Evolutionary conservation across 2,888 invertebrate genomes (phyloP), one percentile per base, ranked within the genome.

Genomic region (Melinaea menophilus): DNA sequence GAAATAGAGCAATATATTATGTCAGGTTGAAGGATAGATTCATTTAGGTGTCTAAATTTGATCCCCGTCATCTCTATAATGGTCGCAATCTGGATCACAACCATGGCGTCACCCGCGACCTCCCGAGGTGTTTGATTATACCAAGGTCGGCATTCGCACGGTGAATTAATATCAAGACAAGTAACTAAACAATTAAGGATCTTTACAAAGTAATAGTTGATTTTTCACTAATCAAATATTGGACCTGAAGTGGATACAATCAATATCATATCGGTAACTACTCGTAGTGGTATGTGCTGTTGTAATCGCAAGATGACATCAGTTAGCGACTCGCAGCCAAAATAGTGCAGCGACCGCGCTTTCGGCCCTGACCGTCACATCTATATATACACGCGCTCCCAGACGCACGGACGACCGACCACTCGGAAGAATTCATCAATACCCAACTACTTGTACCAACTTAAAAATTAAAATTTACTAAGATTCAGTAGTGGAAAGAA

Each of bases 331-430:
- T 69, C 69, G 71, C 70, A 68, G 69, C 69, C 63, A 59, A 65
- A 68, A 64, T 58, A 61, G 69, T 67, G 67, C 69, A 65, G 68
- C 68, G 71, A 64, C 65, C 71, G 66, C 71, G 66, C 58, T 37
- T 68, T 76, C 78, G 74, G 72, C 76, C 79, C 73, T 79, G 85
- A 75, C 72, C 78, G 74, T 80, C 82, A 79, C 66, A 70, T 74
- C 82, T 84, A 85, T 84, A 79, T 78, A 81, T 83, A 83, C 73
- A 84, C 73, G 65, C 73, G 73, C 69, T 66, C 72, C 72, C 70
- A 71, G 70, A 66, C 65, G 67, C 68, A 62, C 68, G 65, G 64
- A 63, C 62, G 65, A 41, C 41, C 7, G 7, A 4, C 41, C 3
- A 9, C 41, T 41, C 7, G 41, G 9, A 41, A 41, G 41, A 41